Percentiles rank a stretch among this genome's conserved stretches.
Conservation (phyloP, 2,113 vertebrate genomes). For the Zosterops hypoxanthus region DNA sequence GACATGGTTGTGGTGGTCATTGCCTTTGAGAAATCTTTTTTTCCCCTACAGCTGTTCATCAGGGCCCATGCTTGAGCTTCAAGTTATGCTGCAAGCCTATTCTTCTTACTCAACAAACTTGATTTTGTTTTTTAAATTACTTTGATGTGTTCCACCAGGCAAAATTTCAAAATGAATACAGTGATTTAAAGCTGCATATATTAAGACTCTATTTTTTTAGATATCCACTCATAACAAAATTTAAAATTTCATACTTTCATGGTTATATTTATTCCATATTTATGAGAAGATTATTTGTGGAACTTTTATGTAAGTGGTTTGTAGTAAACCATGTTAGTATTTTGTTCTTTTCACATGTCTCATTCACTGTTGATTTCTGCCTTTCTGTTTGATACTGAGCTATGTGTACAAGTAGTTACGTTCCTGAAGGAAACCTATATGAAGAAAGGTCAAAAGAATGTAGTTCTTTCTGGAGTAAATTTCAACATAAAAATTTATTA, state of each 20-base stretch:
- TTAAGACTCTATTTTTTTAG: neutral
- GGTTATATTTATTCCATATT: neutral
- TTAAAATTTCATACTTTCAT: neutral
- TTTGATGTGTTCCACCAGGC: conserved; percentile 13
- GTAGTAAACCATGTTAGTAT: neutral
- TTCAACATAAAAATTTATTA: neutral
- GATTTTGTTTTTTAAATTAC: conserved; percentile 25
- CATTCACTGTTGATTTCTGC: neutral
- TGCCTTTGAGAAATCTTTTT: neutral
- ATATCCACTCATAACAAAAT: neutral
- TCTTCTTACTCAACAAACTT: conserved; percentile 30
- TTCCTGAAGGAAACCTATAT: neutral
- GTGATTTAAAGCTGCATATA: neutral
- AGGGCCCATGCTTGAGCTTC: neutral
- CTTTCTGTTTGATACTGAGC: neutral
- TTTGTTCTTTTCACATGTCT: neutral
- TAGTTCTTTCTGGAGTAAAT: neutral
- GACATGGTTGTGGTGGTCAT: neutral
- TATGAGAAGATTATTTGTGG: neutral
- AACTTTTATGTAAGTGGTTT: neutral
- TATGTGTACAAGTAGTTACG: neutral
- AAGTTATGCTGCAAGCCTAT: neutral
- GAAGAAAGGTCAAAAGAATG: neutral
- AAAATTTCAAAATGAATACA: conserved; percentile 18
- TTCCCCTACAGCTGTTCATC: neutral